Percentiles rank a stretch among this genome's conserved stretches.
phyloP scores from a whole-genome alignment of 2,888 invertebrate genomes.

The Ctenicera cuprea region DNA sequence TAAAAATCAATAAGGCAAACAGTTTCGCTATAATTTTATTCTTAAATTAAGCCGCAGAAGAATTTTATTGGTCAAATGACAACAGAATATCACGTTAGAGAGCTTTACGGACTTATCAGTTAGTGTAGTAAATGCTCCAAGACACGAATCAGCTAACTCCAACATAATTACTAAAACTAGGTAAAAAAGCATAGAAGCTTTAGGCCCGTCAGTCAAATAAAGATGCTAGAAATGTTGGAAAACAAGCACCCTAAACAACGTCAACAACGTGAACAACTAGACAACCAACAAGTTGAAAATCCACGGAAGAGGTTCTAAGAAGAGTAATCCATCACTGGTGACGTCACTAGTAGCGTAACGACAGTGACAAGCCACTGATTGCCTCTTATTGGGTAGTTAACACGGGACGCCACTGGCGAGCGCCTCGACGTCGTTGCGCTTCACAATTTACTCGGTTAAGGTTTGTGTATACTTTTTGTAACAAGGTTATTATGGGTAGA shows the following conservation, averaged over 20 bases:
- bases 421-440: constrained; percentile 50
- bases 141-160: too few relatives aligned
- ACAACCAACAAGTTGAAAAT: constrained; percentile 70
- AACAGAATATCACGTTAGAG: too few relatives aligned
- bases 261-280: constrained; percentile 62
- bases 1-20: background rate
- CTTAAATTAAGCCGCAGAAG: too few relatives aligned
- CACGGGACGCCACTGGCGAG: constrained; percentile 65
- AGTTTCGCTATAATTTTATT: background rate
- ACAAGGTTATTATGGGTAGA: constrained; percentile 5
- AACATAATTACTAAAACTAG: constrained; percentile 9
- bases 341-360: constrained; percentile 69
- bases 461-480: constrained; percentile 38
- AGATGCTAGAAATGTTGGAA: constrained; percentile 53
- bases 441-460: constrained; percentile 47
- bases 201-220: constrained; percentile 45
- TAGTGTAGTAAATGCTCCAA: background rate
- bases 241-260: constrained; percentile 58
- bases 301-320: constrained; percentile 66
- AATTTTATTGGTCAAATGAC: too few relatives aligned
- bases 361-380: constrained; percentile 74
- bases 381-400: constrained; percentile 74
- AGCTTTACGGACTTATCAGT: background rate
- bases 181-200: constrained; percentile 10
- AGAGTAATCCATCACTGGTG: constrained; percentile 71